These are phyloP conservation scores for Mormyrus lacerda DNA, from an alignment of 2,113 vertebrate species.

Conservation along the genomic window DNA sequence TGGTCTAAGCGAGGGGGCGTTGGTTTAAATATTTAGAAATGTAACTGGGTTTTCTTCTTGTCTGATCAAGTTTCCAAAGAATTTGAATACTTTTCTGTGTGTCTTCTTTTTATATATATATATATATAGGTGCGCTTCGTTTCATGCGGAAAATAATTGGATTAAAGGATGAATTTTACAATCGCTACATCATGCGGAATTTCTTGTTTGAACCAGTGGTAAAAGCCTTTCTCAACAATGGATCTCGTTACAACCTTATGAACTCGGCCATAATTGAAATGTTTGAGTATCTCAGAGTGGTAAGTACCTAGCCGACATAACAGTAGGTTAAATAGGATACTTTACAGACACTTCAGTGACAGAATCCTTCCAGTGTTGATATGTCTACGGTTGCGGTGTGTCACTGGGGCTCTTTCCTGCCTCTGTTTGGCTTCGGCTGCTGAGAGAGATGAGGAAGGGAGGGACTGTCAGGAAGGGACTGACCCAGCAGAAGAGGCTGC, in stretches of 20 bases:
- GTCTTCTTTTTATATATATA: not conserved
- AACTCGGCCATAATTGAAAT: constrained; percentile 99
- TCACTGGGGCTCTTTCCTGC: not conserved
- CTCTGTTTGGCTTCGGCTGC: not conserved
- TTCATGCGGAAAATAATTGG: constrained; percentile 98
- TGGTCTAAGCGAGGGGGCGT: not conserved
- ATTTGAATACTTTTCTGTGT: not conserved
- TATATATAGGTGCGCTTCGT: constrained; percentile 79
- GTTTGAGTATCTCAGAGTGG: constrained; percentile 98
- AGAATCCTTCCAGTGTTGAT: too few species aligned
- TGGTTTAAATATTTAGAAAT: not conserved
- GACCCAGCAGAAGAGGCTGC: not conserved
- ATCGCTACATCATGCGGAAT: constrained; percentile 98
- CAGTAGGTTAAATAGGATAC: not conserved
- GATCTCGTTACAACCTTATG: constrained; percentile 96
- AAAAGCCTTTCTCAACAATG: constrained; percentile 97
- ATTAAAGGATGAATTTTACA: constrained; percentile 97
- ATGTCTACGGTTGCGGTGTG: not conserved
- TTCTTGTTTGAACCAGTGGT: constrained; percentile 97
- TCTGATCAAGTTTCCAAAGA: not conserved
- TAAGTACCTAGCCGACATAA: constrained; percentile 61
- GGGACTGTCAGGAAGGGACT: not conserved
- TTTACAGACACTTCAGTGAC: not conserved
- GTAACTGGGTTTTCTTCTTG: not conserved
- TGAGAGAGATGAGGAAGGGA: not conserved